Base-by-base conservation (phyloP, 2,113 vertebrate species). In the Scophthalmus maximus region DNA sequence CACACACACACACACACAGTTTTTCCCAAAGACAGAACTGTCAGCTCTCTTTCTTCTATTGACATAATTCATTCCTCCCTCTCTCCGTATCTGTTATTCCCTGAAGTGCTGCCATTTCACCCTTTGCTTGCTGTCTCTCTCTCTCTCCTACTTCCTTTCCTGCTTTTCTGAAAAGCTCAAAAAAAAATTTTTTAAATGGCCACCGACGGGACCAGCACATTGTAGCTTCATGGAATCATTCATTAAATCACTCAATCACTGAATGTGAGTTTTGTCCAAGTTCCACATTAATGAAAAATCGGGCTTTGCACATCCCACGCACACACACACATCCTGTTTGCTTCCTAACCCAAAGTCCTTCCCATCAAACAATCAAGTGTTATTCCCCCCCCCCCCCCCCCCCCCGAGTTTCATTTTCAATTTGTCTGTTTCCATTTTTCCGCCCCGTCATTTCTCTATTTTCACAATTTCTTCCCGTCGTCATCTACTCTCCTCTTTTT, bases 81-180 rank as follows among this genome's bases (percentile, higher is more conserved):
- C 46, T 61, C 4, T 68, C 49, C 44, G 27, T 42, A 46, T n/a
- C 42, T 46, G 36, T 46, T 53, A 67, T 69, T 82, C 53, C 73
- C 67, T 53, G 14, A 58, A 14, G 50, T 52, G 20, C 30, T 63
- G 42, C 27, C 32, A 60, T 71, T 65, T 72, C 51, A 74, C 30
- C 46, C 34, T 29, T 25, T 55, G n/a, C n/a, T 40, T 26, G 23
- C 17, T 20, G 59, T 46, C 25, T 25, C 51, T 3, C 36, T 61
- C 11, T 20, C 22, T 27, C 2, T 42, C 18, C 5, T 11, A 11
- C 22, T 40, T 40, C 34, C 6, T 17, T 50, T 52, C 9, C 66
- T 49, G 4, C 10, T 29, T 30, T 56, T 50, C 9, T 15, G 10
- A 61, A 40, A 3, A 47, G 1, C 46, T n/a, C 23, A 5, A 36